Evolutionary conservation across 2,797 vertebrate genomes (phyloP), one percentile per base, ranked within the genome.

Genomic region (Trematomus bernacchii): DNA sequence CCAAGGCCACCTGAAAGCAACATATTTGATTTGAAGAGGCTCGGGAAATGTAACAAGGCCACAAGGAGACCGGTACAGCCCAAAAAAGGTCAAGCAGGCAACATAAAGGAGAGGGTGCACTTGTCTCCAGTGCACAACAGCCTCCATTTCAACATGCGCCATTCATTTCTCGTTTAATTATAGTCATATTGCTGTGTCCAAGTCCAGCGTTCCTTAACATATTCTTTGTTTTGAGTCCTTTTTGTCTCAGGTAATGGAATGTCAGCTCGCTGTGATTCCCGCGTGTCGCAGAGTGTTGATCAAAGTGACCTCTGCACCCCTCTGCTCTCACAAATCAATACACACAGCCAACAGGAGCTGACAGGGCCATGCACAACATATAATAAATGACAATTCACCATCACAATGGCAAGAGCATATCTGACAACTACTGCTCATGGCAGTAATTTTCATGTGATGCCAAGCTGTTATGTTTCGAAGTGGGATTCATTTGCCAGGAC

Each of bases 281-380:
- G 90, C 87, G 89, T 92, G 95, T 95, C 84, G 92, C 94, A 87
- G 91, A 94, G 94, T 93, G 94, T 93, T 95, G 95, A 97, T 97
- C 95, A 96, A 97, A 98, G 96, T 97, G 96, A 96, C 96, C 96
- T 96, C 96, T 96, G 95, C 66, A 81, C 94, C 94, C 87, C 91
- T 90, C 72, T 58, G 92, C 93, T 95, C 94, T 94, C 90, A 94
- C 95, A 95, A 97, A 97, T 98, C 96, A 96, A 97, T 96, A 96
- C 94, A 71, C 85, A 57, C 89, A 79, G 92, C 93, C 93, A 87
- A 92, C 94, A 83, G 91, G 89, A 93, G 92, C 95, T 95, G 96
- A 96, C 95, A 96, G 94, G 95, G 89, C 92, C 94, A 89, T 91
- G 80, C 93, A 90, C 96, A 96, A 96, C 96, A 95, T 97, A 95